These are phyloP conservation scores for Fringilla coelebs DNA, from an alignment of 2,797 vertebrate species.

Conservation along the genomic window DNA sequence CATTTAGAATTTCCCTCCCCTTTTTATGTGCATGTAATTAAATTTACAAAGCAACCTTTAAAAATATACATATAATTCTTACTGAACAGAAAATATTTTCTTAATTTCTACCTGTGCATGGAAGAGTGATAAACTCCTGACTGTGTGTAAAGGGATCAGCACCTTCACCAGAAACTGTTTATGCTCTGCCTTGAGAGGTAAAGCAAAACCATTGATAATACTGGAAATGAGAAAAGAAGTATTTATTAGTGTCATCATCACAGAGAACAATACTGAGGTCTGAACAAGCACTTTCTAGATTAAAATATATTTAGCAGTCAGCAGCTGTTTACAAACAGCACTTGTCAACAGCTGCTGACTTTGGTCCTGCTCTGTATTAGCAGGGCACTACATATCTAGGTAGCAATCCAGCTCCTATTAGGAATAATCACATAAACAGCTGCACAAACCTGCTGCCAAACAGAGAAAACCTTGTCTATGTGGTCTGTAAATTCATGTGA, in stretches of 20 bases:
- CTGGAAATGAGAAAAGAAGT: constrained; percentile 74
- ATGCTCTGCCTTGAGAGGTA: constrained; percentile 99
- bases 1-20: background rate
- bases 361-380: background rate
- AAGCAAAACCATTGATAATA: constrained; percentile 99
- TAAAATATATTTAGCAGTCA: background rate
- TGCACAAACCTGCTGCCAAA: background rate
- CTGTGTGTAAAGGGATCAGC: constrained; percentile 97
- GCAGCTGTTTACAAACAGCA: background rate
- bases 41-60: background rate
- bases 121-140: constrained; percentile 98
- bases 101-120: constrained; percentile 90
- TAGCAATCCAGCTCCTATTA: background rate
- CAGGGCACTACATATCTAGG: background rate
- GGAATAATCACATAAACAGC: background rate
- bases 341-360: background rate
- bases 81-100: background rate
- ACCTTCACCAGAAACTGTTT: constrained; percentile 99
- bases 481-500: background rate
- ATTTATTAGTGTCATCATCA: constrained; percentile 32
- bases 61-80: background rate
- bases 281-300: background rate
- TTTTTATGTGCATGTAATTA: background rate
- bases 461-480: background rate
- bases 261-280: background rate